Evolutionary conservation across 2,888 invertebrate genomes (phyloP).

Genomic region (Corbicula japonica): DNA sequence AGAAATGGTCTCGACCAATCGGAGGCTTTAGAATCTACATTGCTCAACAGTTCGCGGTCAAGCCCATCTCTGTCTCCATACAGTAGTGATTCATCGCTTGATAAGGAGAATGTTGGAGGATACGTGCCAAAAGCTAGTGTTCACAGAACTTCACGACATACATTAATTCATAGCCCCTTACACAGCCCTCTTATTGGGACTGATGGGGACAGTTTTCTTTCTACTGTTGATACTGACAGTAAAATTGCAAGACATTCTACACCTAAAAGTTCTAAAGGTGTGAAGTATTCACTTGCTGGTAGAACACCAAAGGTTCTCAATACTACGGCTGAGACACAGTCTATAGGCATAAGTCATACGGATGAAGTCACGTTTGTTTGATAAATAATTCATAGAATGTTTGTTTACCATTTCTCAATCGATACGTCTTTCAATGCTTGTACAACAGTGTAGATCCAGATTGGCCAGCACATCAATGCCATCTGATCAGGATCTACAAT

Average conservation of each 20-base stretch:
- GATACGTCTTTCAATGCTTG: no score
- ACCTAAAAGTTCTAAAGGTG: slow-evolving; percentile 12
- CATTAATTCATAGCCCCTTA: slow-evolving; percentile 53
- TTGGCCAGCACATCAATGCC: no score
- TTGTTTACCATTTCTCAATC: no score
- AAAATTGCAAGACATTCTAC: slow-evolving; percentile 49
- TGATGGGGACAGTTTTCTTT: slow-evolving; percentile 51
- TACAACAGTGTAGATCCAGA: no score
- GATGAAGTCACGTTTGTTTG: slow-evolving; percentile 63
- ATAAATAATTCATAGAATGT: no score
- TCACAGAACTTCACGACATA: slow-evolving; percentile 57
- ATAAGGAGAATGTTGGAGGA: slow-evolving; percentile 57
- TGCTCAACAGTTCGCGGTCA: slow-evolving; percentile 34
- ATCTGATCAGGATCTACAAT: no score
- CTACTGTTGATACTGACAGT: slow-evolving; percentile 62
- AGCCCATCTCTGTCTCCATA: slow-evolving; percentile 50
- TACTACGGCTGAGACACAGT: slow-evolving; percentile 14
- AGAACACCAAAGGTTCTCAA: slow-evolving; percentile 18
- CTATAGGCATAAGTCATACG: slow-evolving; percentile 23
- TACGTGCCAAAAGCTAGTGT: slow-evolving; percentile 45
- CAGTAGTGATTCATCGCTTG: slow-evolving; percentile 60
- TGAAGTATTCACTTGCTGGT: slow-evolving; percentile 2
- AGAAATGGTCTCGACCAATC: slow-evolving; percentile 43
- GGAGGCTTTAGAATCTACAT: slow-evolving; percentile 49
- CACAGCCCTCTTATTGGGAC: slow-evolving; percentile 51